Evolutionary conservation across 2,113 vertebrate genomes (phyloP).

Genomic region (Bos taurus): DNA sequence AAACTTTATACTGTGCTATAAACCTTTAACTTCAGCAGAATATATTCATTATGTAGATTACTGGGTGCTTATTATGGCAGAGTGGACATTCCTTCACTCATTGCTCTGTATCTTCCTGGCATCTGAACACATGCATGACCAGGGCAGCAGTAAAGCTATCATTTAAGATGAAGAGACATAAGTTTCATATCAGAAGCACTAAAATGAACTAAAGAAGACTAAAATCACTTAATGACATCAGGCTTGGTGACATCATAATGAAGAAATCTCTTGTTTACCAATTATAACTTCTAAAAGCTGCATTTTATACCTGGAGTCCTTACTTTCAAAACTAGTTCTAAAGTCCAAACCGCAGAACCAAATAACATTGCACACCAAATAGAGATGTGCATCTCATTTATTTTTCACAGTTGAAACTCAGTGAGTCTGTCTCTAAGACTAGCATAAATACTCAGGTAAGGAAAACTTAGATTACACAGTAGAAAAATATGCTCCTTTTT

Average conservation of each 20-base stretch:
- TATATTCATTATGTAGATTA: not conserved
- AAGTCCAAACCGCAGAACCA: not conserved
- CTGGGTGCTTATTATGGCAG: not conserved
- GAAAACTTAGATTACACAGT: not conserved
- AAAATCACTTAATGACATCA: not conserved
- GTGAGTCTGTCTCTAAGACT: conserved; percentile 18
- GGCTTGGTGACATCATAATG: conserved; percentile 28
- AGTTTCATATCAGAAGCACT: not conserved
- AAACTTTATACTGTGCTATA: not conserved
- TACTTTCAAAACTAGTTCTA: conserved; percentile 40
- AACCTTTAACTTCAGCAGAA: not conserved
- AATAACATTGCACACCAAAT: conserved; percentile 10
- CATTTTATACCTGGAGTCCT: conserved; percentile 46
- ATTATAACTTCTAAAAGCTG: conserved; percentile 38
- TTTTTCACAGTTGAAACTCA: conserved; percentile 45
- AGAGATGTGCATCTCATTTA: conserved; percentile 30
- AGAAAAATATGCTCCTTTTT: not conserved
- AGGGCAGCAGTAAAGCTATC: not conserved
- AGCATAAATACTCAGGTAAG: not conserved
- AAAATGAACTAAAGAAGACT: not conserved
- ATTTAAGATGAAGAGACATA: not conserved
- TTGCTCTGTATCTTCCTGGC: not conserved
- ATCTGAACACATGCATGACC: accelerated
- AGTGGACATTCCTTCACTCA: not conserved
- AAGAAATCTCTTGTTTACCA: conserved; percentile 52